phyloP scores from a whole-genome alignment of 2,797 vertebrate genomes.

The Phylloscopus collybita region DNA sequence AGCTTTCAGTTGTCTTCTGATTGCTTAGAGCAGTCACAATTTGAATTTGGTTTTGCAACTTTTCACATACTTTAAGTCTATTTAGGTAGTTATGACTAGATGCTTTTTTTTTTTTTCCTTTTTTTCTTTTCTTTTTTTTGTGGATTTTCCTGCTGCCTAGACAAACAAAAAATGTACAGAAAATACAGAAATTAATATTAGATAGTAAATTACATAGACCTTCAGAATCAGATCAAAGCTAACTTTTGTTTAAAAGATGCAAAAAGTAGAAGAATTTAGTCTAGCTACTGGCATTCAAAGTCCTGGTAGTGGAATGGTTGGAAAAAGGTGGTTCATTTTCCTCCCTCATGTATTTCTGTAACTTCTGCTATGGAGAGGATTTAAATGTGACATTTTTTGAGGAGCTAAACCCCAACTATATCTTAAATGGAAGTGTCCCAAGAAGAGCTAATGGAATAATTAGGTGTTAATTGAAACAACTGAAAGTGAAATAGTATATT shows the following conservation, averaged over 20 bases:
- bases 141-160: background rate
- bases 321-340: background rate
- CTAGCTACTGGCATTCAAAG: background rate
- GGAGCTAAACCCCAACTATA: background rate
- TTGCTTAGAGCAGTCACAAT: background rate
- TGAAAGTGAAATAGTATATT: background rate
- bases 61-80: background rate
- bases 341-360: background rate
- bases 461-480: background rate
- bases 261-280: background rate
- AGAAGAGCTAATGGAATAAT: background rate
- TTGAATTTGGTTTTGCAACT: background rate
- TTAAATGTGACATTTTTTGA: background rate
- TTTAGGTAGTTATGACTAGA: background rate
- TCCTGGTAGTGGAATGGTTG: background rate
- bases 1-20: background rate
- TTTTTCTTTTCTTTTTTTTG: no score
- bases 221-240: background rate
- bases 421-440: background rate
- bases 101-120: background rate
- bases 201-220: background rate
- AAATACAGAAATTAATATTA: background rate
- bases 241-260: background rate
- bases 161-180: background rate
- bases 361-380: background rate